These are phyloP conservation scores for Melikaiella ostensackeni DNA, from an alignment of 2,888 invertebrate species.

Conservation along the genomic window DNA sequence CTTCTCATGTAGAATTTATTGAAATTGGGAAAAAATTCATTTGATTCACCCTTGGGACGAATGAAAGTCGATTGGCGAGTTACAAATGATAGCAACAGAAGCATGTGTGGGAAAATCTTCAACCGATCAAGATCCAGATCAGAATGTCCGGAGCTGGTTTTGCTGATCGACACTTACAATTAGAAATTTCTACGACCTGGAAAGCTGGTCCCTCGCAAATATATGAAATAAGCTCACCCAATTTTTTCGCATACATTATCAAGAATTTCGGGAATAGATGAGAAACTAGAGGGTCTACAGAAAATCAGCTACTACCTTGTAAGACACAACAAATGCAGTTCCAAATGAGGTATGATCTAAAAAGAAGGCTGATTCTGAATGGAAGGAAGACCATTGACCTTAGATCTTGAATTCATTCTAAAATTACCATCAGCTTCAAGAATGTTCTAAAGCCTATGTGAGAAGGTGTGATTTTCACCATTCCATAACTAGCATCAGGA, in stretches of 20 bases:
- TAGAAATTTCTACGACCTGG: no score
- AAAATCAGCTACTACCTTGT: no score
- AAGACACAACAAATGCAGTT: no score
- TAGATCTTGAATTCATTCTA: background rate
- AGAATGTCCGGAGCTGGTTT: no score
- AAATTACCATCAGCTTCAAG: background rate
- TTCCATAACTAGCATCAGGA: conserved; percentile 59
- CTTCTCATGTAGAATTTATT: no score
- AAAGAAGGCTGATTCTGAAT: background rate
- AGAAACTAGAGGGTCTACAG: no score
- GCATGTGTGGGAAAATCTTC: no score
- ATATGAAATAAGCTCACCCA: background rate
- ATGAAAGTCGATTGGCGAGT: background rate
- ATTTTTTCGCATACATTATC: background rate
- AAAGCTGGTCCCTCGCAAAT: background rate
- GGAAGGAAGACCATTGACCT: conserved; percentile 1
- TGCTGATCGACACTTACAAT: no score
- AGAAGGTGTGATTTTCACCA: conserved; percentile 46
- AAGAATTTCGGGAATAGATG: no score
- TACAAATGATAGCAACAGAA: background rate
- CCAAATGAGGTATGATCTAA: no score
- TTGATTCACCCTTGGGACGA: background rate
- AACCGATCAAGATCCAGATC: no score
- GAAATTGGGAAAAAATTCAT: no score
- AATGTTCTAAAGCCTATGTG: conserved; percentile 29